Evolutionary conservation across 2,113 vertebrate genomes (phyloP).

Genomic region (Vidua chalybeata): DNA sequence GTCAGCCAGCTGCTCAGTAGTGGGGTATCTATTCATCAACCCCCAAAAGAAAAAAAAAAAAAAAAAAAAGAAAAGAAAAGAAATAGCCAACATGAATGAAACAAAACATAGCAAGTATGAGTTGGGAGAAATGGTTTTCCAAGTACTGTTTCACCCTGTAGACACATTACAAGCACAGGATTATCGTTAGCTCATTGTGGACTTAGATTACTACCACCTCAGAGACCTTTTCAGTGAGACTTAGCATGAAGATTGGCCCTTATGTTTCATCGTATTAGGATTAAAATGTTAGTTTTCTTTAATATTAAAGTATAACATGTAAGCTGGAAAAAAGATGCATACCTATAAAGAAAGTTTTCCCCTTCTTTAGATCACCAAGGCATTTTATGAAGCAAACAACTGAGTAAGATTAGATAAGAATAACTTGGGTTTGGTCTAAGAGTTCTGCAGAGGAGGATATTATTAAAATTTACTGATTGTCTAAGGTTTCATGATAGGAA

Average conservation of each 20-base stretch:
- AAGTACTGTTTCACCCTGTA: not conserved
- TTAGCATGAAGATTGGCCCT: not conserved
- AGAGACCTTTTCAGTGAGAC: not conserved
- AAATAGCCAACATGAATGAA: not conserved
- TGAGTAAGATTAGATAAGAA: not conserved
- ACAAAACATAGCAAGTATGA: not conserved
- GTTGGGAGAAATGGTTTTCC: not conserved
- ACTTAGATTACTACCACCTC: not conserved
- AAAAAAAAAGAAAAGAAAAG: not conserved
- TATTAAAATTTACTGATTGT: slow-evolving; percentile 47
- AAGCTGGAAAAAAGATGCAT: not conserved
- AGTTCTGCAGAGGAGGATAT: not conserved
- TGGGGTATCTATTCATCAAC: not conserved
- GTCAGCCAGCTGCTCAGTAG: not conserved
- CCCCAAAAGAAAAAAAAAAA: not conserved
- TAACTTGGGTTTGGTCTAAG: not conserved
- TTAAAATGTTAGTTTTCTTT: not conserved
- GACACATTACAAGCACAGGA: not conserved
- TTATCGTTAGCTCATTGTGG: not conserved
- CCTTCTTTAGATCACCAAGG: not conserved
- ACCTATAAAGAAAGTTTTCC: not conserved
- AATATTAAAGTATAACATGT: not conserved
- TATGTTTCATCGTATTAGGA: not conserved
- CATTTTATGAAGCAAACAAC: not conserved
- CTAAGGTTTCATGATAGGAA: not conserved